Evolutionary conservation across 1,140 invertebrate genomes (phyloP).

Genomic region (Ips typographus): DNA sequence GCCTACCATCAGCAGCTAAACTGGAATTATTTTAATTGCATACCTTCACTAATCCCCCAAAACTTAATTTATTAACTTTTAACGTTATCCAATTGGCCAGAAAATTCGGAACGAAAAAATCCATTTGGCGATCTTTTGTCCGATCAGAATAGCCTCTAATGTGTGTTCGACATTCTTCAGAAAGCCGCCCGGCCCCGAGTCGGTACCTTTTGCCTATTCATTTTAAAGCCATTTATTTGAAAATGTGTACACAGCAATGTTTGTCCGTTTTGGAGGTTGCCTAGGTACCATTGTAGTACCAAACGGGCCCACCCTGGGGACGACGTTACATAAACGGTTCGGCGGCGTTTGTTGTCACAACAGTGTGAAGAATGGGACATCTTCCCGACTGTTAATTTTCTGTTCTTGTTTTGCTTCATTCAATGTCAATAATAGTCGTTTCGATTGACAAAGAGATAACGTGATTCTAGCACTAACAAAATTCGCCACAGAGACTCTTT

Average conservation of each 20-base stretch:
- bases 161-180: conserved; percentile 26
- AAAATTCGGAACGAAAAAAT: conserved; percentile 27
- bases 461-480: not conserved
- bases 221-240: conserved; percentile 45
- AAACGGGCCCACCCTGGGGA: conserved; percentile 39
- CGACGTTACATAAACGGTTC: conserved; percentile 39
- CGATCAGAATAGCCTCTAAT: conserved; percentile 19
- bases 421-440: not conserved
- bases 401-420: not conserved
- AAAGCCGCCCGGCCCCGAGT: conserved; percentile 35
- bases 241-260: conserved; percentile 47
- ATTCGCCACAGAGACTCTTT: not conserved
- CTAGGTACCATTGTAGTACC: conserved; percentile 39
- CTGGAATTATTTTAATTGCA: too few species aligned
- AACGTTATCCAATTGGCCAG: conserved; percentile 27
- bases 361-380: conserved; percentile 42
- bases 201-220: conserved; percentile 40
- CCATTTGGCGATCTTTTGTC: conserved; percentile 21
- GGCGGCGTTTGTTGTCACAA: conserved; percentile 43
- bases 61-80: conserved; percentile 32
- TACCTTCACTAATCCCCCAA: not conserved
- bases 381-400: conserved; percentile 31
- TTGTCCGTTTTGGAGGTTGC: conserved; percentile 42
- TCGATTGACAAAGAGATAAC: too few species aligned
- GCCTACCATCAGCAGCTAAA: not conserved